Conservation (phyloP, 2,113 vertebrate species). For the Porphyrio hochstetteri region DNA sequence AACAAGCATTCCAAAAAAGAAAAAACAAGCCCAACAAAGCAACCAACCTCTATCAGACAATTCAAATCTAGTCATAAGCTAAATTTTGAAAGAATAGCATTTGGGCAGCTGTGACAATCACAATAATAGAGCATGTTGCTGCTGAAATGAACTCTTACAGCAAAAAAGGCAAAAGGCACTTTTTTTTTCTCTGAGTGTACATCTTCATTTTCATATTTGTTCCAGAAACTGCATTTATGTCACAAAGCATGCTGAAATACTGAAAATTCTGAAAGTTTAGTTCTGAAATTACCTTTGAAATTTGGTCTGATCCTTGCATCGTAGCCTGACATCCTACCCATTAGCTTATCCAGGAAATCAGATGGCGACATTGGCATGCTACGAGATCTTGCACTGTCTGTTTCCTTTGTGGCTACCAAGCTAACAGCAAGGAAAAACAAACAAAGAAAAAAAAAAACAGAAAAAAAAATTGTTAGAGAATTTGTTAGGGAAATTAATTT, state of each 20-base stretch:
- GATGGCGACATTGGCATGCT: constrained; percentile 91
- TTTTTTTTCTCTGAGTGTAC: background rate
- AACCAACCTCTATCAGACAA: background rate
- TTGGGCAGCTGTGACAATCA: background rate
- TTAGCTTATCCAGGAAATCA: constrained; percentile 96
- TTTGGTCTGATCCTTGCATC: constrained; percentile 97
- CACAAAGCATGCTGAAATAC: background rate
- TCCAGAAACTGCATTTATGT: background rate
- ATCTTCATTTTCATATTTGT: background rate
- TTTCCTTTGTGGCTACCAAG: constrained; percentile 88
- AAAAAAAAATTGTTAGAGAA: constrained; percentile 17
- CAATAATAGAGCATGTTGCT: background rate
- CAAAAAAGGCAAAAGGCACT: background rate
- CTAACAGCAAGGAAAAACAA: constrained; percentile 72
- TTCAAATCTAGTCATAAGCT: background rate
- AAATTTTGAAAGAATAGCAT: background rate
- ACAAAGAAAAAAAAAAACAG: constrained; percentile 2
- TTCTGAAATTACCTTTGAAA: constrained; percentile 89
- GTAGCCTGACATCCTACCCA: constrained; percentile 96
- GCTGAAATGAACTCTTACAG: background rate
- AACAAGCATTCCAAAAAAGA: background rate
- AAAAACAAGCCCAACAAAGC: background rate
- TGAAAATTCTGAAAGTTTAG: background rate
- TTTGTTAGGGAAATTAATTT: background rate
- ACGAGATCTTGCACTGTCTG: constrained; percentile 83